Base-by-base conservation (phyloP, 2,113 vertebrate species). In the Podocnemis expansa region DNA sequence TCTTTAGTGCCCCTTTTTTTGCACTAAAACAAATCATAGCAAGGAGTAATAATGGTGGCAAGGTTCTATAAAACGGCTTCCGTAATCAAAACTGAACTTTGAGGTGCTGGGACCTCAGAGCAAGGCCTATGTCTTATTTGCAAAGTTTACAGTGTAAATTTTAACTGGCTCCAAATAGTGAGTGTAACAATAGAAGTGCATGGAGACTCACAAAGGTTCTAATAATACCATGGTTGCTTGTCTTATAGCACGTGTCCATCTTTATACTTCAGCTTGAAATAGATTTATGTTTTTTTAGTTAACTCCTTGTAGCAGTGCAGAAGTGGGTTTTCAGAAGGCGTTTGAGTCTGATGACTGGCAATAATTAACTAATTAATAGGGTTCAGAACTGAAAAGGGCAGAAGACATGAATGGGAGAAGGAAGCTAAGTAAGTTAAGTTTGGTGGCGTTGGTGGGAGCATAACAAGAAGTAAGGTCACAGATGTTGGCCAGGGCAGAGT, bases 1-100 rank as follows among this genome's bases (percentile, higher is more conserved):
- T 92, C 12, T 91, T 92, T 82, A 81, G 19, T 91, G 27, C 80
- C 83, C 10, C 43, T 87, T 0, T 92, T 91, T 78, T 12, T n/a
- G 6, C 17, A 21, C 45, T 85, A 49, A 91, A 95, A 41, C 3
- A 25, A 13, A 38, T 43, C 93, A 17, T 73, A 34, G 80, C 25
- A 63, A 0, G 78, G 88, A 63, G 34, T 63, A 91, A 49, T 60
- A 45, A 76, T 9, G 45, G 31, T 8, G 76, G 7, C 12, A 49
- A 31, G 16, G 5, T 80, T 63, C 10, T 54, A 70, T 54, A 67
- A 79, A 27, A 27, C 9, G 51, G 4, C 11, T 76, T 49, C 5
- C 56, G 70, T 31, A 17, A 29, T 67, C 41, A 67, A 92, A 89
- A 43, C 14, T 88, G 55, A 34, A 63, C 91, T 88, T 85, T 12